Percentiles rank a stretch among this genome's conserved stretches.
phyloP scores from a whole-genome alignment of 2,113 vertebrate species.

The Barnardius zonarius region DNA sequence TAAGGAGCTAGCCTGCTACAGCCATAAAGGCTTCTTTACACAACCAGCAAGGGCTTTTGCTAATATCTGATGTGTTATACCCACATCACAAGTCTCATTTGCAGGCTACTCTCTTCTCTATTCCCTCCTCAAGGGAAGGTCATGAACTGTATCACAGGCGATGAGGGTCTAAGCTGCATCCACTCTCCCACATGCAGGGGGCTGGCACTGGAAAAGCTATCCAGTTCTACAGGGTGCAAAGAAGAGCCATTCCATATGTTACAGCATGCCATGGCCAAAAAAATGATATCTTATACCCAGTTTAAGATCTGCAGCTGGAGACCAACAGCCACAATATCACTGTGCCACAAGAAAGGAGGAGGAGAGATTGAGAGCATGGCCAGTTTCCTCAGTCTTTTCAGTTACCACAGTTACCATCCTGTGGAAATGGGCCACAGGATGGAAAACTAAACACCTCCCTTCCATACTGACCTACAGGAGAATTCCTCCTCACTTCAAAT shows the following conservation, averaged over 20 bases:
- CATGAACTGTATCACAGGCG: background rate
- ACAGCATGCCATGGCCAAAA: background rate
- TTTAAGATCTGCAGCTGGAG: background rate
- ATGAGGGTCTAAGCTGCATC: background rate
- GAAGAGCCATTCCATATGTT: background rate
- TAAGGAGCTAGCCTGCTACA: background rate
- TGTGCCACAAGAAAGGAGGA: background rate
- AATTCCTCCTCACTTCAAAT: background rate
- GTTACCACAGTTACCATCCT: background rate
- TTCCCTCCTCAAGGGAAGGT: background rate
- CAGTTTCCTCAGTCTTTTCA: background rate
- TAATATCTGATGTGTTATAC: background rate
- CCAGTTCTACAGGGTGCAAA: background rate
- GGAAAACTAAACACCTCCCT: background rate
- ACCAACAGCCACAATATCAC: background rate
- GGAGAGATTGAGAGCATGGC: background rate
- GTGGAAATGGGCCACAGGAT: background rate
- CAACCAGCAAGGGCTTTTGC: background rate
- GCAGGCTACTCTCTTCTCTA: background rate
- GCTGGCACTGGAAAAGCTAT: background rate
- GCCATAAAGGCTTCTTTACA: background rate
- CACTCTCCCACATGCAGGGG: background rate
- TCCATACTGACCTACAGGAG: background rate
- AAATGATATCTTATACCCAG: background rate
- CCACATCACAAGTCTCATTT: background rate